Conservation (phyloP, 1,140 invertebrate genomes). For the Gonioctena quinquepunctata region DNA sequence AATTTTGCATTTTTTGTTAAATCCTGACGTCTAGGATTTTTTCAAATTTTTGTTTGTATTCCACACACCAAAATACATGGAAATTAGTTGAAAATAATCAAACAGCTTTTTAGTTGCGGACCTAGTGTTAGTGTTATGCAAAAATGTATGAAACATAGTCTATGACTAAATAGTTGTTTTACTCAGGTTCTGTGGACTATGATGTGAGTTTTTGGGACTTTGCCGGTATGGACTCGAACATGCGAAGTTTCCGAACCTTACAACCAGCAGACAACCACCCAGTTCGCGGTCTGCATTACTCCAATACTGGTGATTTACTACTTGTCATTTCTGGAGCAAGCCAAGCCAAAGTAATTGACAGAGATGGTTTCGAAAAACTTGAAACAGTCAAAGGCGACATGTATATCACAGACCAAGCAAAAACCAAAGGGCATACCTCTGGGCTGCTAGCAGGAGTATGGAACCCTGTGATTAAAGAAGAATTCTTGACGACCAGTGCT, state of each 20-base stretch:
- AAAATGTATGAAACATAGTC: too few species aligned
- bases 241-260: conserved; percentile 89
- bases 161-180: too few species aligned
- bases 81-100: too few species aligned
- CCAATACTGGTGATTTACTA: conserved; percentile 91
- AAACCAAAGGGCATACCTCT: conserved; percentile 95
- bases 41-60: too few species aligned
- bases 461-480: conserved; percentile 89
- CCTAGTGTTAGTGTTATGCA: too few species aligned
- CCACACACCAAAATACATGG: too few species aligned
- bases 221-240: conserved; percentile 92
- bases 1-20: too few species aligned
- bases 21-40: too few species aligned
- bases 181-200: conserved; percentile 85
- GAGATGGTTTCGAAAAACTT: conserved; percentile 93
- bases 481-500: conserved; percentile 93
- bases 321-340: conserved; percentile 90
- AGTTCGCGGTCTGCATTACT: conserved; percentile 89
- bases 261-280: conserved; percentile 95
- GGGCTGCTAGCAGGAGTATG: conserved; percentile 89
- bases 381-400: conserved; percentile 97
- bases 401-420: conserved; percentile 92
- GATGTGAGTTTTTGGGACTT: conserved; percentile 98
- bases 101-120: too few species aligned
- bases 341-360: conserved; percentile 91